Conservation (phyloP, 2,797 vertebrate species). For the Acipenser transmontanus region DNA sequence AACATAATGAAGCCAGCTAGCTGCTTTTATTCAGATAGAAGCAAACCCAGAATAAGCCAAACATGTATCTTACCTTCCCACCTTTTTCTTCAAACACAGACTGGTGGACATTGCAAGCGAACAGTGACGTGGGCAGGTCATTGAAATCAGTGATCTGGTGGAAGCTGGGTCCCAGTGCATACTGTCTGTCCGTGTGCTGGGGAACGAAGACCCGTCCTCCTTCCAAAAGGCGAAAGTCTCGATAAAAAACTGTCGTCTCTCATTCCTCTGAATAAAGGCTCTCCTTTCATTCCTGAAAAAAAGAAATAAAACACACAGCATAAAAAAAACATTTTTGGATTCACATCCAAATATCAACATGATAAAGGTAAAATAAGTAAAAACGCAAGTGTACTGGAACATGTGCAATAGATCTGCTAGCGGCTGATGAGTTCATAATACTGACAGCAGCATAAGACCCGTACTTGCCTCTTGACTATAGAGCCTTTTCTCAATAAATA, state of each 20-base stretch:
- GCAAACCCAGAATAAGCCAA: too few relatives aligned
- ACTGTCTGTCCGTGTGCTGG: constrained; percentile 55
- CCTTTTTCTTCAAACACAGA: constrained; percentile 73
- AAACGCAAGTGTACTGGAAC: too few relatives aligned
- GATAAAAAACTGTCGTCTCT: constrained; percentile 47
- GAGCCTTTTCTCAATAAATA: too few relatives aligned
- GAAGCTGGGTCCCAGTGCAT: constrained; percentile 57
- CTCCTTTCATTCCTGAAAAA: constrained; percentile 69
- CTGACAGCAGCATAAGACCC: too few relatives aligned
- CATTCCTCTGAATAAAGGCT: constrained; percentile 65
- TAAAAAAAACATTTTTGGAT: neutral
- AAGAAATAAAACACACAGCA: constrained; percentile 1
- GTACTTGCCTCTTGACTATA: too few relatives aligned
- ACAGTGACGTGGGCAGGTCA: constrained; percentile 71
- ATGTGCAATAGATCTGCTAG: too few relatives aligned
- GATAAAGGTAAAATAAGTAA: too few relatives aligned
- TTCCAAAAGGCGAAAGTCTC: constrained; percentile 39
- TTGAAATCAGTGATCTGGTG: constrained; percentile 77
- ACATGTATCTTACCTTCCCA: constrained; percentile 57
- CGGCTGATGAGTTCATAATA: too few relatives aligned
- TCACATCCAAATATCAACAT: too few relatives aligned
- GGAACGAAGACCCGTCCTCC: constrained; percentile 63
- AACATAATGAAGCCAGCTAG: too few relatives aligned
- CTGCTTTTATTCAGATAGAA: too few relatives aligned
- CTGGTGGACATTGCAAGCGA: constrained; percentile 77